Conservation (phyloP, 92 coral and sea anemone genomes). For the Epizoanthus ramosus region DNA sequence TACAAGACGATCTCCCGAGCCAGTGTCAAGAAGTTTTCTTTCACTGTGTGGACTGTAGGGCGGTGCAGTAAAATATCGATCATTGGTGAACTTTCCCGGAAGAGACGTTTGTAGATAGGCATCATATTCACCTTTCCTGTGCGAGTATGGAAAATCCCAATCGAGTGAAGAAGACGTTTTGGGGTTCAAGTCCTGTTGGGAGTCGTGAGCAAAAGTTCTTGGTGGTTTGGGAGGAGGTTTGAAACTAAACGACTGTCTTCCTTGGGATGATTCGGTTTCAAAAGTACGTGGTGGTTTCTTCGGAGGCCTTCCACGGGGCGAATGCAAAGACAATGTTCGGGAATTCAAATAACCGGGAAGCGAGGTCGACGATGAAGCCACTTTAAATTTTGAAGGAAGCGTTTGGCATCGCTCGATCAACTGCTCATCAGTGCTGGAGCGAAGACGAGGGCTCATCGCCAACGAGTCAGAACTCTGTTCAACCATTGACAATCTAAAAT, state of each 20-base stretch:
- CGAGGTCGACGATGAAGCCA: constrained; percentile 17
- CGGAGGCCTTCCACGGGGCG: constrained; percentile 55
- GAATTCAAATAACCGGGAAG: constrained; percentile 37
- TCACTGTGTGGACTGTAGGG: constrained; percentile 16
- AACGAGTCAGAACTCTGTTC: constrained; percentile 71
- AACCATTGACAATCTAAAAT: constrained; percentile 63
- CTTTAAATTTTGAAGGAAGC: constrained; percentile 13
- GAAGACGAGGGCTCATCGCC: constrained; percentile 54
- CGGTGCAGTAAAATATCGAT: not conserved
- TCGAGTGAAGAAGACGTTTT: constrained; percentile 63
- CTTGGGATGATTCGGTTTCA: constrained; percentile 65
- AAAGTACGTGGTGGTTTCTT: constrained; percentile 92
- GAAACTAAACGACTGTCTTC: constrained; percentile 51
- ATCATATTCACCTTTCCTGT: not conserved
- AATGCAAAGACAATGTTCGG: constrained; percentile 29
- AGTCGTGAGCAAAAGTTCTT: constrained; percentile 73
- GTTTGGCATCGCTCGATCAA: constrained; percentile 12
- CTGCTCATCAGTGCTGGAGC: constrained; percentile 53
- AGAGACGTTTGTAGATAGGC: not conserved
- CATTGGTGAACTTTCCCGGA: not conserved
- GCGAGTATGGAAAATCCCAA: constrained; percentile 66
- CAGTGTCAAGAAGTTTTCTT: not conserved
- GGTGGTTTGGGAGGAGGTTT: constrained; percentile 90
- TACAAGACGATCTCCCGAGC: not conserved
- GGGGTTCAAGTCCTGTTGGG: constrained; percentile 53